Evolutionary conservation across 2,113 vertebrate species (phyloP).

Genomic region (Orthonyx spaldingii): DNA sequence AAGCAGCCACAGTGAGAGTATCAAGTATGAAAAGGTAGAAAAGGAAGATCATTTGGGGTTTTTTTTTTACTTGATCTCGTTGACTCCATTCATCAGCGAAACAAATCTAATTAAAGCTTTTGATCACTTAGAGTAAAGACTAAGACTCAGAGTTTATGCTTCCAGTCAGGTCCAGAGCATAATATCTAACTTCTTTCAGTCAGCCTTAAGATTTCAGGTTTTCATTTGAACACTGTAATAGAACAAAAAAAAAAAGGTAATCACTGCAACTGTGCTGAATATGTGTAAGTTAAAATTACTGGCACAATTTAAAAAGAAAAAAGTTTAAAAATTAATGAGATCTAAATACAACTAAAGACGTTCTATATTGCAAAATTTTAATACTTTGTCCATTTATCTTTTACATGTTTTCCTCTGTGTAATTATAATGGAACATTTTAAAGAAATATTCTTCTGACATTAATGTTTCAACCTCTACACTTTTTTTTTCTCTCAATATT

Average conservation of each 20-base stretch:
- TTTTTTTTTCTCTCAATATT: neutral
- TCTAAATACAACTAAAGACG: neutral
- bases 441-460: neutral
- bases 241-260: neutral
- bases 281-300: neutral
- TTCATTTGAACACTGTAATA: neutral
- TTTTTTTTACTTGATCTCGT: neutral
- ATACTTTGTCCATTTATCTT: neutral
- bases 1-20: neutral
- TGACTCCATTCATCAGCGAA: neutral
- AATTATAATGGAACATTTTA: neutral
- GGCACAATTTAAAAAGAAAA: neutral
- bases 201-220: neutral
- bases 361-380: neutral
- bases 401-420: neutral
- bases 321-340: neutral
- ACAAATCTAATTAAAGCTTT: neutral
- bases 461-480: neutral
- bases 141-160: neutral
- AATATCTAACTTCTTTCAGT: neutral
- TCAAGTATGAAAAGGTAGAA: neutral
- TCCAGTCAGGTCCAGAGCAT: neutral
- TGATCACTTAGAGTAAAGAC: neutral
- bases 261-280: neutral
- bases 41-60: fast-evolving